A percentile compares a stretch with the other conserved stretches of the same genome.
These are phyloP conservation scores for Gonioctena quinquepunctata DNA, from an alignment of 1,140 invertebrate species.

Conservation along the genomic window DNA sequence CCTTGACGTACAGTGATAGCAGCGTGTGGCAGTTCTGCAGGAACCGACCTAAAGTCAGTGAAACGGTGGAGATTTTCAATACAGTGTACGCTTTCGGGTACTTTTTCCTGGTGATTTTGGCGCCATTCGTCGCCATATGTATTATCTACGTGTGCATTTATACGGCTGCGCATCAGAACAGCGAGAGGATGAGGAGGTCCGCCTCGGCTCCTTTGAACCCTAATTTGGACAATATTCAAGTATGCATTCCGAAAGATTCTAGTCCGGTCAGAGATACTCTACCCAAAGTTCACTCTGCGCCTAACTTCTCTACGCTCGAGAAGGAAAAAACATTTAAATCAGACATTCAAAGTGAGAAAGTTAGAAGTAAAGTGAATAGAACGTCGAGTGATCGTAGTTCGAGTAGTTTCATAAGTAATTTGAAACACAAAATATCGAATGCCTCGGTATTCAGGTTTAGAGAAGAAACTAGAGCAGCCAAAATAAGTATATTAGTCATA, in stretches of 20 bases:
- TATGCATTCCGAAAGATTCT: background rate
- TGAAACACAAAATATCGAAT: conserved; percentile 78
- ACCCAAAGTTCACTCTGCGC: conserved; percentile 49
- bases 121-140: conserved; percentile 69
- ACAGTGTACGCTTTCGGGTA: conserved; percentile 58
- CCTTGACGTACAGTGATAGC: conserved; percentile 50
- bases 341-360: conserved; percentile 10
- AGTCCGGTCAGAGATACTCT: conserved; percentile 18
- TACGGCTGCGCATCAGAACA: conserved; percentile 70
- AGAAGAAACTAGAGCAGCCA: conserved; percentile 79
- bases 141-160: conserved; percentile 76
- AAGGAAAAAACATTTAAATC: conserved; percentile 12
- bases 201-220: conserved; percentile 35
- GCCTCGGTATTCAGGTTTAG: conserved; percentile 81
- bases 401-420: conserved; percentile 67
- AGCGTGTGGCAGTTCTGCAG: conserved; percentile 59
- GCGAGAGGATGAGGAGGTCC: conserved; percentile 66
- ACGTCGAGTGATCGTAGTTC: conserved; percentile 54
- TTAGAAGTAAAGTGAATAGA: conserved; percentile 37
- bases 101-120: conserved; percentile 64
- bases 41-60: conserved; percentile 52
- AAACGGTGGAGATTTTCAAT: conserved; percentile 31
- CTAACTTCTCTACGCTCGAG: conserved; percentile 42
- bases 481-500: conserved; percentile 73
- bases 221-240: conserved; percentile 27